Base-by-base conservation (phyloP, 2,113 vertebrate genomes). In the Peucedramus taeniatus region DNA sequence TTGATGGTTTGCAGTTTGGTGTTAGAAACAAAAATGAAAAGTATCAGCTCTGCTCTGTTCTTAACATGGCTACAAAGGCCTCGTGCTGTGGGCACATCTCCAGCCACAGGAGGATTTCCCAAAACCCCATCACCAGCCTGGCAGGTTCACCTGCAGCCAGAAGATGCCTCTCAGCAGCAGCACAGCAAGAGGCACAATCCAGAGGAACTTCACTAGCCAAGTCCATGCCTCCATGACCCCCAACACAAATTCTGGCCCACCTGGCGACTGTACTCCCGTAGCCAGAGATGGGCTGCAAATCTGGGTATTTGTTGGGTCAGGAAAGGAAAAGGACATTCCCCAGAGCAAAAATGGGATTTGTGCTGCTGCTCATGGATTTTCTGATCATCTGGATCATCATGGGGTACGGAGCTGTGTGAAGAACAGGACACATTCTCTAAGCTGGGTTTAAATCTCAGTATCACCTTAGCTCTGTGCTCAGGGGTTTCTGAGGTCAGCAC, bases 261-360 rank as follows among this genome's bases (percentile, higher is more conserved):
- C 4, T 1, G 1, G 26, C 53, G 68, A 26, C 22, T 19, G 33
- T 7, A 11, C 1, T 17, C 7, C 26, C 19, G 40, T 1, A 51
- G 8, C 5, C 68, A 37, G 45, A 0, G 0, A 20, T 2, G 8
- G 21, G 33, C 31, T 83, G 49, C 0, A 0, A 49, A n/a, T 10
- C n/a, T 64, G 72, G 6, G 28, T 15, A 54, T 53, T 33, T 44
- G 0, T 9, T 40, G 23, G 15, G 11, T 70, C 19, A 66, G 33
- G 15, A 70, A 20, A 37, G 26, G 13, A 68, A 7, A 42, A 59
- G 24, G 19, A 50, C 33, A 17, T 68, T 90, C 35, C 30, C 15
- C 5, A 6, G 11, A 79, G 33, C 10, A 42, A 61, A 81, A 49
- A 39, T 0, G 0, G 12, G 24, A 40, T 33, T 60, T 39, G 19